These are phyloP conservation scores for Indicator indicator DNA, from an alignment of 2,113 vertebrate species.

Conservation along the genomic window DNA sequence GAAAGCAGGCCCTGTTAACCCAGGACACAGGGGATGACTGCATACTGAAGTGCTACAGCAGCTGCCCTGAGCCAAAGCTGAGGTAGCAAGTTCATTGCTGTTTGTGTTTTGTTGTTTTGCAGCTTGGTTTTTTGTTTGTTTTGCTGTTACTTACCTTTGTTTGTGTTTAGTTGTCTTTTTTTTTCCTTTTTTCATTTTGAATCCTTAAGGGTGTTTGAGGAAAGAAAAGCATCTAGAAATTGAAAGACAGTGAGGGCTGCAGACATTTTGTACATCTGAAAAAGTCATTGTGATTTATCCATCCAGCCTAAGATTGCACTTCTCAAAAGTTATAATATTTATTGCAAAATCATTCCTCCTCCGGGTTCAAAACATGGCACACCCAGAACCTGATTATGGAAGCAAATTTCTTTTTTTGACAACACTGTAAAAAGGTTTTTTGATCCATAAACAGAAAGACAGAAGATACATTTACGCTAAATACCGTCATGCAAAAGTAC, in stretches of 20 bases:
- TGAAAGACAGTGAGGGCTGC: background rate
- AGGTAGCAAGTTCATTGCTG: background rate
- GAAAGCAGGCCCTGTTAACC: no score
- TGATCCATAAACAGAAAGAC: background rate
- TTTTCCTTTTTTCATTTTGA: background rate
- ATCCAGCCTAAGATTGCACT: background rate
- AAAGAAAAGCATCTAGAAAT: background rate
- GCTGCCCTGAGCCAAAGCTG: background rate
- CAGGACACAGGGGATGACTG: background rate
- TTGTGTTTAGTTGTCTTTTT: no score
- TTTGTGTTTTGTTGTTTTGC: no score
- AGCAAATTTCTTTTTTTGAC: background rate
- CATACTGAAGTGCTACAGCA: background rate
- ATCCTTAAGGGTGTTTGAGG: background rate
- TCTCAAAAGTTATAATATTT: background rate
- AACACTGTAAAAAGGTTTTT: background rate
- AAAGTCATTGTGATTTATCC: background rate
- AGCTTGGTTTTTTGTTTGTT: no score
- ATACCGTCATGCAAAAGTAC: background rate
- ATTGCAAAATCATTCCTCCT: background rate
- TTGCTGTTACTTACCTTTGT: no score
- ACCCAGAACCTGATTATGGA: background rate
- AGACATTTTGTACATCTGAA: background rate
- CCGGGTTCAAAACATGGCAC: background rate
- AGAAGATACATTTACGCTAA: background rate